Base-by-base conservation (phyloP, 2,797 vertebrate species). In the Manis crassicaudata region DNA sequence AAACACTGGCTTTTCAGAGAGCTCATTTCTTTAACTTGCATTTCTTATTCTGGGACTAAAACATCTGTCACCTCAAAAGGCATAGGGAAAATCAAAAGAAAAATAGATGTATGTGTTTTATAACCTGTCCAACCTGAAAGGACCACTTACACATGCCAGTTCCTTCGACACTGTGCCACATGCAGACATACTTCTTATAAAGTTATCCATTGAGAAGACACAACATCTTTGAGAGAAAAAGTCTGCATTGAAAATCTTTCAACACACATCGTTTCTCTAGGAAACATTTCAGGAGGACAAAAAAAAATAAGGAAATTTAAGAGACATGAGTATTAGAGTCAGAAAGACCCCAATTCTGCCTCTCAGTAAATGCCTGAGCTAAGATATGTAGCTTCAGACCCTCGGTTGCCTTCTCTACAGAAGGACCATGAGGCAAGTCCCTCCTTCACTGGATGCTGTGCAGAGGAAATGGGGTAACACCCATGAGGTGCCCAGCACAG, bases 171-270 rank as follows among this genome's bases (percentile, higher is more conserved):
- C 58, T 29, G 52, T 35, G 43, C 90, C 43, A 37, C 8, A 1
- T 7, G 13, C 56, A 52, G 60, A 17, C 17, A 7, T 13, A 5
- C 20, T 72, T 60, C 77, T 85, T 56, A 72, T n/a, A 16, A 87
- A 70, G 37, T 14, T 86, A 29, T 89, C 67, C 52, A 60, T 62
- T 92, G 9, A 65, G 54, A 80, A 73, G 6, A 54, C 43, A 56
- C 18, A 43, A 27, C 37, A 5, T 76, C 21, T 32, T 65, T 6
- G 29, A 2, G 0, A 0, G 0, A 0, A 3, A 6, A 27, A 7
- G 2, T 29, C 54, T 17, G 12, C 21, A 14, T n/a, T 27, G 20
- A 56, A 8, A 40, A 62, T 37, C 58, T 91, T 83, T 58, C 82
- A 32, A 10, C 16, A 16, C 17, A 29, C 40, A 63, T 18, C 4